Evolutionary conservation across 2,113 vertebrate species (phyloP), one percentile per base, ranked within the genome.

Genomic region (Saimiri boliviensis): DNA sequence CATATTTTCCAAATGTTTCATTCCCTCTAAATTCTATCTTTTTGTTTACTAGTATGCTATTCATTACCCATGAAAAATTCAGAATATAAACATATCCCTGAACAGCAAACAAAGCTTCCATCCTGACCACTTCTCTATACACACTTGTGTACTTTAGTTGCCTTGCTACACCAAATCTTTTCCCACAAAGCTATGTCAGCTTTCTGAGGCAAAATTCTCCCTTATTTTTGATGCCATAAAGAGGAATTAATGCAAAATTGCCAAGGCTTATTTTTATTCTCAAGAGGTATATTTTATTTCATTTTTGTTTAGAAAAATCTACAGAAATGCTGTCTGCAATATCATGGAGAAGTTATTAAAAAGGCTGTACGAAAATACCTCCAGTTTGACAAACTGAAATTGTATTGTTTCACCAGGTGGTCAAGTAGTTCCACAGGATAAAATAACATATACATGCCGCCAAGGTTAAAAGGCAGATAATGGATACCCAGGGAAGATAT

Each of bases 211-310:
- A 90, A 37, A 96, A 71, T 4, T 76, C 21, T 23, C 27, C 63
- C 86, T 73, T 40, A 45, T 27, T 77, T 58, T 85, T 85, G 11
- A 52, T 52, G 14, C 12, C 47, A 86, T 66, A 79, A 89, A 79
- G 68, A 93, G 85, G 10, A 91, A 96, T 90, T 77, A 84, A 92
- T 56, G 7, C 16, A 76, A 76, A 91, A 86, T 30, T 91, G 2
- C 40, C 30, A 79, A 82, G 32, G n/a, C 6, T 88, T 47, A 85
- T 52, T 92, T 81, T 83, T 85, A 63, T 68, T 77, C 16, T 58
- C n/a, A 40, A 30, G 19, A 79, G 21, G 63, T 63, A 63, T 32
- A 63, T 30, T 56, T 27, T 6, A 52, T 68, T 90, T 86, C n/a
- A 89, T 74, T 87, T 93, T 87, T 86, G 23, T n/a, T 77, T 35